phyloP scores from a whole-genome alignment of 1,140 invertebrate species.

The Platyscapa corneri region DNA sequence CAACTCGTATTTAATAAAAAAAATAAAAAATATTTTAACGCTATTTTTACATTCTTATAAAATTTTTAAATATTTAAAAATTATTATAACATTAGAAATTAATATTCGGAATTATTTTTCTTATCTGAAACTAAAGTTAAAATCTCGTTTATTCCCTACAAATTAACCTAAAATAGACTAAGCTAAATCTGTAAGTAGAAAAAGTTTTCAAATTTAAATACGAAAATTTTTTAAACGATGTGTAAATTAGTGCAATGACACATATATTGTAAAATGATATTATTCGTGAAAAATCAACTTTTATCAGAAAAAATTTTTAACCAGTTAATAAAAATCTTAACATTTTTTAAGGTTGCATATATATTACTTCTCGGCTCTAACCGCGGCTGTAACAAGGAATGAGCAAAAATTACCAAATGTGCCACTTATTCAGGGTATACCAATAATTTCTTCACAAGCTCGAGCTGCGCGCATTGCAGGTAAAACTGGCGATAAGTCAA shows the following conservation, averaged over 20 bases:
- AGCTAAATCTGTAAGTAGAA: neutral
- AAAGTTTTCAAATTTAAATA: neutral
- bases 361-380: neutral
- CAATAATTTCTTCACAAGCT: constrained; percentile 24
- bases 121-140: neutral
- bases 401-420: neutral
- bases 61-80: too few relatives aligned
- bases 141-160: neutral
- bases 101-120: neutral
- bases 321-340: neutral
- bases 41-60: too few relatives aligned
- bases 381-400: neutral
- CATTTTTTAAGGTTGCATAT: neutral
- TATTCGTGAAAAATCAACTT: neutral
- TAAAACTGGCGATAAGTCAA: neutral
- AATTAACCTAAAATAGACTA: too few relatives aligned
- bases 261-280: neutral
- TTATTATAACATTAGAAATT: too few relatives aligned
- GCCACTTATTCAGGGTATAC: neutral
- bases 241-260: neutral
- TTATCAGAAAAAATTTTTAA: neutral
- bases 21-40: too few relatives aligned
- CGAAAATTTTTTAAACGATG: neutral
- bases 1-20: too few relatives aligned
- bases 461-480: constrained; percentile 20